Conservation (phyloP, 2,797 vertebrate genomes). For the Oceanodroma leucorhoa region DNA sequence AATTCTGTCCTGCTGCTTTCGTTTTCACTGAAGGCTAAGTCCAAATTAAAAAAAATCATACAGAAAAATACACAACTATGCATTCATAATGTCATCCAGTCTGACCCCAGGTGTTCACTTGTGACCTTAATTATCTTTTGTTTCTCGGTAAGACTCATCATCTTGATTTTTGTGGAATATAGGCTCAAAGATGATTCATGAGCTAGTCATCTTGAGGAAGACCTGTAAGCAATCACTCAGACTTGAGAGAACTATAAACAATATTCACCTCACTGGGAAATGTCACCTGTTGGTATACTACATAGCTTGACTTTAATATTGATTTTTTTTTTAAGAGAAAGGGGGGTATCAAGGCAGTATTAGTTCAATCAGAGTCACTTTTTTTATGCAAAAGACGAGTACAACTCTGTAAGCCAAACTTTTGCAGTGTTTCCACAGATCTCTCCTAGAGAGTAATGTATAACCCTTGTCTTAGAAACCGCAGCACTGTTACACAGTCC, state of each 20-base stretch:
- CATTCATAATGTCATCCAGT: background rate
- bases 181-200: slow-evolving; percentile 28
- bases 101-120: background rate
- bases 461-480: background rate
- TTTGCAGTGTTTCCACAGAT: background rate
- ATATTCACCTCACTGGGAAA: background rate
- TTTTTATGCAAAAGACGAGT: background rate
- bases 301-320: background rate
- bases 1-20: background rate
- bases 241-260: slow-evolving; percentile 2
- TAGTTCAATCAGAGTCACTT: background rate
- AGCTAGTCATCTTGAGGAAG: background rate
- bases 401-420: background rate
- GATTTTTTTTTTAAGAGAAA: background rate
- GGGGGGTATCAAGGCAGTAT: background rate
- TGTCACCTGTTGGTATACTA: background rate
- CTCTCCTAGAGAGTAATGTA: background rate
- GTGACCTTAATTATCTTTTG: background rate
- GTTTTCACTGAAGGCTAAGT: background rate
- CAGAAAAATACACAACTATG: background rate
- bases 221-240: slow-evolving; percentile 26
- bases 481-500: background rate
- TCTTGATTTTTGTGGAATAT: slow-evolving; percentile 33
- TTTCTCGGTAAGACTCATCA: background rate
- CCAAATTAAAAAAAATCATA: background rate